Evolutionary conservation across 1,140 invertebrate species (phyloP).

Genomic region (Himalopsyche phryganea): DNA sequence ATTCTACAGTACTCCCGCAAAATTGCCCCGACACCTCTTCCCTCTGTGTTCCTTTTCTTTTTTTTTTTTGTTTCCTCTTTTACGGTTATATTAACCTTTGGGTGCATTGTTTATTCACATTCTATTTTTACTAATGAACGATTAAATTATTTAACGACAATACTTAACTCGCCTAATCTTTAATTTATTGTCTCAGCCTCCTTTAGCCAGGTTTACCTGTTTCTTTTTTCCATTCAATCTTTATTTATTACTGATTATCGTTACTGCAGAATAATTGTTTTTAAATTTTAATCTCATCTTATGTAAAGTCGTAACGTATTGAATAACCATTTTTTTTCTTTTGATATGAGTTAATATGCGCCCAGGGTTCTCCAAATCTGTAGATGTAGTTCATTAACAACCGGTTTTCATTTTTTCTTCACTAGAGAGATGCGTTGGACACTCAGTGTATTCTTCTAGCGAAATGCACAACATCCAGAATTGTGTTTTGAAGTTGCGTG

Average conservation of each 20-base stretch:
- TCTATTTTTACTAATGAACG: neutral
- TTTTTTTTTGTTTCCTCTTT: constrained; percentile 1
- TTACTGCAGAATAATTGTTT: too few species aligned
- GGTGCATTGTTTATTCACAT: constrained; percentile 18
- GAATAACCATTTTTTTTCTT: neutral
- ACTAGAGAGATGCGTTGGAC: neutral
- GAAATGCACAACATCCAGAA: too few species aligned
- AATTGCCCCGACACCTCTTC: neutral
- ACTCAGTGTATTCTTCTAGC: constrained; percentile 4
- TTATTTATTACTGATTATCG: too few species aligned
- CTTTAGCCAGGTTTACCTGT: too few species aligned
- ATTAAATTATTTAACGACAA: neutral
- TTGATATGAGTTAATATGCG: neutral
- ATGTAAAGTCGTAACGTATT: too few species aligned
- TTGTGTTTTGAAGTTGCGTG: too few species aligned
- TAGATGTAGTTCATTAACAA: neutral
- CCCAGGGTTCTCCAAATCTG: neutral
- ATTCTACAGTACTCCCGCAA: constrained; percentile 32
- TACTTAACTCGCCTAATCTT: neutral
- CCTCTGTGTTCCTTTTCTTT: too few species aligned
- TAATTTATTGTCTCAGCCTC: too few species aligned
- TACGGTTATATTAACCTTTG: constrained; percentile 3
- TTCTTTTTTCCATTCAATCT: too few species aligned
- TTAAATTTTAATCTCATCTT: too few species aligned
- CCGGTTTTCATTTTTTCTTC: constrained; percentile 25